A percentile compares a stretch with the other conserved stretches of the same genome.
Evolutionary conservation across 2,113 vertebrate genomes (phyloP).

Genomic region (Tragelaphus scriptus): DNA sequence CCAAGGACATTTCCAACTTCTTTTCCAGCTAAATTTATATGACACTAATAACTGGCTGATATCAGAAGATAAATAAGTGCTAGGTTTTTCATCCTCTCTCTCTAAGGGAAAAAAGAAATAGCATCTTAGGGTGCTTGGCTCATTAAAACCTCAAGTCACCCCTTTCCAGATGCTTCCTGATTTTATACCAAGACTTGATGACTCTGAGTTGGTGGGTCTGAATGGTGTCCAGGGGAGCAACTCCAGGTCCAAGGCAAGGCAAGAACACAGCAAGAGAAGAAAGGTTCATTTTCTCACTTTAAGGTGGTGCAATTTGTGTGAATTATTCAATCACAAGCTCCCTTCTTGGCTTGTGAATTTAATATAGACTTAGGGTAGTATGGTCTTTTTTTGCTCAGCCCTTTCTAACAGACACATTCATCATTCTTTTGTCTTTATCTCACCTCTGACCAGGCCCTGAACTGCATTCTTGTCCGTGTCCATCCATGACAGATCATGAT

Average conservation of each 20-base stretch:
- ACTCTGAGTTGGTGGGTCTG: background rate
- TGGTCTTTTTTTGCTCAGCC: background rate
- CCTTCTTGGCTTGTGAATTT: background rate
- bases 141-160: background rate
- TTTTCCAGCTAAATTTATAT: slow-evolving; percentile 17
- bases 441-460: background rate
- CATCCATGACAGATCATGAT: background rate
- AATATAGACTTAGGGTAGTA: background rate
- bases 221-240: background rate
- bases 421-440: slow-evolving; percentile 28
- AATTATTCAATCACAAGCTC: background rate
- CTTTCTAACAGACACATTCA: background rate
- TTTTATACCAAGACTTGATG: background rate
- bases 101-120: background rate
- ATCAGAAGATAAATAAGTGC: background rate
- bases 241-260: background rate
- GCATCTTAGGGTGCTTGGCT: background rate
- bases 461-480: background rate
- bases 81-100: slow-evolving; percentile 1
- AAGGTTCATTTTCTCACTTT: background rate
- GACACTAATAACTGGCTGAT: background rate
- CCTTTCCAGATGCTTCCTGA: background rate
- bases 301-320: background rate
- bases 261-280: background rate
- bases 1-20: slow-evolving; percentile 27